Base-by-base conservation (phyloP, 2,888 invertebrate species). In the Troilus luridus region DNA sequence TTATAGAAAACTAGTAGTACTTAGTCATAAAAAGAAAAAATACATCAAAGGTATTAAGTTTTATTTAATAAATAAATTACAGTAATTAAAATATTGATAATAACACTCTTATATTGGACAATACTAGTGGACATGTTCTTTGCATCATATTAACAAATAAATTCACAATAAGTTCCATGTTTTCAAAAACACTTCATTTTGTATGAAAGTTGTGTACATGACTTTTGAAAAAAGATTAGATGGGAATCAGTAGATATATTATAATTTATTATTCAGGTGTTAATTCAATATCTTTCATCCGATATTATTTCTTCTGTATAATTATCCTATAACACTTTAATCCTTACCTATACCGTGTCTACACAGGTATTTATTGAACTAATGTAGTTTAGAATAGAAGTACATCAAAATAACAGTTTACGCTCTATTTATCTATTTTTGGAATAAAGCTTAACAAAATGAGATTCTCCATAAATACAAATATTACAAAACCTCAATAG, bases 61-160 rank as follows among this genome's bases (percentile, higher is more conserved):
- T 92, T 92, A 92, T 92, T 93, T 93, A 93, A 92, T 93, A 93
- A 93, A 93, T 93, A 93, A 93, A 93, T 92, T 92, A 93, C 93
- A 93, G 93, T 93, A 92, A 92, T 93, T 93, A 93, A 93, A 93
- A 93, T 93, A 93, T 93, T 92, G 92, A 93, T 92, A 92, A 92
- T 92, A 92, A 93, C 92, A 93, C 92, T 93, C 92, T 92, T 92
- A 92, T 91, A 92, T 92, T 92, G 92, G 93, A 93, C 92, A 93
- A 91, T 92, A 92, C 93, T 93, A 93, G 91, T 93, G 93, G 93
- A 93, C 93, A 93, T 92, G 92, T 92, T 92, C 91, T 92, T 92
- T 90, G 88, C 91, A 88, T 91, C 64, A 89, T 77, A 89, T 91
- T 90, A 88, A 85, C 85, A 90, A 92, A 91, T 91, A 91, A 92